A percentile compares a stretch with the other conserved stretches of the same genome.
Evolutionary conservation across 2,888 invertebrate species (phyloP).

Genomic region (Lasioglossum calceatum): DNA sequence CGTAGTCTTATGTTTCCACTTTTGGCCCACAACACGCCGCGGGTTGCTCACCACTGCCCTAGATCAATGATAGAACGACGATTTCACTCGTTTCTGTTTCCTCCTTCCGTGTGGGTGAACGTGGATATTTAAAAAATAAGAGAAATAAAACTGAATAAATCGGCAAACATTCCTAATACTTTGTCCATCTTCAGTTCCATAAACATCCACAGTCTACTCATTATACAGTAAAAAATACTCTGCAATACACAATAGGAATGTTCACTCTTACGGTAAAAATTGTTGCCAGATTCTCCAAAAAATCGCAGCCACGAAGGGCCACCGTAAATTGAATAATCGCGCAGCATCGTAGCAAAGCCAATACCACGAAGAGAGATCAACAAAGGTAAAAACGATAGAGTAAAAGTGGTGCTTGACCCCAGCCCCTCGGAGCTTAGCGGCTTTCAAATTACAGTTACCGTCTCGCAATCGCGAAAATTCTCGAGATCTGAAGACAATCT

Average conservation of each 20-base stretch:
- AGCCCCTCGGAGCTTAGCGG: background rate
- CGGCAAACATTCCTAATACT: background rate
- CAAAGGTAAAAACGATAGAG: background rate
- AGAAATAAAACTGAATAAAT: background rate
- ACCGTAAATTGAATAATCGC: background rate
- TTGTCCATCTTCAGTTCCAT: background rate
- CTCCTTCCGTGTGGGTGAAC: background rate
- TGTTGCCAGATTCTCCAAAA: background rate
- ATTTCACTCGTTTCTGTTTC: background rate
- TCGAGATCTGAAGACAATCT: background rate
- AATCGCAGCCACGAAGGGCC: background rate
- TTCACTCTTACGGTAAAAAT: too few species aligned
- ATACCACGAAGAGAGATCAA: background rate
- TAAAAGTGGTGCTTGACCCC: background rate
- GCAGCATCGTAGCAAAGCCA: background rate
- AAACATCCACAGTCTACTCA: background rate
- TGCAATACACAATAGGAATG: too few species aligned
- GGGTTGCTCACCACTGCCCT: too few species aligned
- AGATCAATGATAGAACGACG: background rate
- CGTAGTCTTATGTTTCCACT: too few species aligned
- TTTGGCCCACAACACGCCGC: too few species aligned
- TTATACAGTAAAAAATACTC: background rate
- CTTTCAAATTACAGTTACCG: background rate
- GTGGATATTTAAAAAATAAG: background rate
- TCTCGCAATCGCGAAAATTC: background rate